Base-by-base conservation (phyloP, 1,140 invertebrate genomes). In the Anastrepha ludens region DNA sequence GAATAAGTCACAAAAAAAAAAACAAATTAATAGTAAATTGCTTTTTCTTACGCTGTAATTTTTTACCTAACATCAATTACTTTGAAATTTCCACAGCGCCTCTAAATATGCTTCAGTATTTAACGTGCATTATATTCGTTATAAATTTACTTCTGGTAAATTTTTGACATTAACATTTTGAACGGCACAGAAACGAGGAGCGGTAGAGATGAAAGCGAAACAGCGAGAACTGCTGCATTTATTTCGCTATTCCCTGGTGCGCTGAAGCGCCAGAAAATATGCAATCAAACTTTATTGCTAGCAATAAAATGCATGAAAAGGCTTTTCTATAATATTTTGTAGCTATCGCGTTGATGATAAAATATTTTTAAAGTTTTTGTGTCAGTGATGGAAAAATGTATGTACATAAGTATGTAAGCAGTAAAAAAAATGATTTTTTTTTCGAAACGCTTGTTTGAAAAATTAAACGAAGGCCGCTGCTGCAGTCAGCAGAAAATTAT, bases 141-240 rank as follows among this genome's bases (percentile, higher is more conserved):
- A 81, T 81, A 81, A 81, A 81, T 81, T 81, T 50, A 55, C n/a
- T 55, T 81, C 55, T 81, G 9, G 74, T 55, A 55, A 55, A 81
- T 81, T 81, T 81, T 81, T 81, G 44, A 81, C 74, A 81, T 81
- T 81, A 81, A 81, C 74, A 81, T 81, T 81, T 55, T 81, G 44
- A 81, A 44, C 41, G 67, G 6, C 39, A 1, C 41, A 74, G 13
- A 15, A 44, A 13, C 29, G 2, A 44, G 17, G 67, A 62, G n/a
- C 3, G n/a, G 17, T 41, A 81, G 67, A 3, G 29, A 17, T n/a
- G 9, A 20, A 20, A 81, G 74, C 74, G 74, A 7, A 81, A 81
- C 8, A 70, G 50, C 11, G 65, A 15, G 50, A 78, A 50, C 8
- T 17, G 70, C 70, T 78, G 47, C 5, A 20, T 50, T 47, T 78